A percentile compares a stretch with the other conserved stretches of the same genome.
Conservation (phyloP, 2,888 invertebrate species). For the Copidosoma aretas region DNA sequence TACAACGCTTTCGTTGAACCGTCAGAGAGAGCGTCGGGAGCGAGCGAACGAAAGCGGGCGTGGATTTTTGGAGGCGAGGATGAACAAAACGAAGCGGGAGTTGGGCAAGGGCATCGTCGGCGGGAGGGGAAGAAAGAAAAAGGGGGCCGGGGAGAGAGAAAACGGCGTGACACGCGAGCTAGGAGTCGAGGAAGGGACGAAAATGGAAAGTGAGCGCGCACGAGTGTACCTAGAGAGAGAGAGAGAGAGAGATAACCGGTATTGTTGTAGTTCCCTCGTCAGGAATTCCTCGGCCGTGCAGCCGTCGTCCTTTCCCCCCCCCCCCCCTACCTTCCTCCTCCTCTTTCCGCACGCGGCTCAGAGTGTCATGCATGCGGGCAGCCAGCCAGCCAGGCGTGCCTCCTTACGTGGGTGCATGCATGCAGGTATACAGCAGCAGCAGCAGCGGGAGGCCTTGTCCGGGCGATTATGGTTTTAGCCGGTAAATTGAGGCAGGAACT, state of each 20-base stretch:
- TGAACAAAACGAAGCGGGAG: constrained; percentile 10
- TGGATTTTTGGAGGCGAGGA: constrained; percentile 11
- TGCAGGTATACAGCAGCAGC: too few relatives aligned
- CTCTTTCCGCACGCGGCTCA: neutral
- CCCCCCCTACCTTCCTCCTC: neutral
- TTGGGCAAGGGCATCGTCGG: neutral
- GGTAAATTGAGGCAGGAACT: constrained; percentile 31
- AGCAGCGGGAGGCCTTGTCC: neutral
- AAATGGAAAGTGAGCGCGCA: constrained; percentile 4
- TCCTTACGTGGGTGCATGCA: constrained; percentile 19
- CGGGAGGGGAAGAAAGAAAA: too few relatives aligned
- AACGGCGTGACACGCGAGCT: neutral
- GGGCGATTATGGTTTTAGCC: constrained; percentile 34
- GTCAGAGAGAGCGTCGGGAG: too few relatives aligned
- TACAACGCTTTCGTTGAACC: too few relatives aligned
- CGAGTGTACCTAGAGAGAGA: constrained; percentile 7
- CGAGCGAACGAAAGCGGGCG: constrained; percentile 7
- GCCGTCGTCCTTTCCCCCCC: constrained; percentile 11
- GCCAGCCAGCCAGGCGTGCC: constrained; percentile 15
- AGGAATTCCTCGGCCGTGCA: constrained; percentile 43
- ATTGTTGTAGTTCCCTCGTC: constrained; percentile 42
- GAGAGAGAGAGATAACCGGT: constrained; percentile 34
- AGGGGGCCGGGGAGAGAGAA: constrained; percentile 5
- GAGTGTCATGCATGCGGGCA: constrained; percentile 14
- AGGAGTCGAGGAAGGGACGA: neutral